A percentile compares a stretch with the other conserved stretches of the same genome.
Evolutionary conservation across 2,888 invertebrate species (phyloP).

Genomic region (Acanthacorydalis orientalis): DNA sequence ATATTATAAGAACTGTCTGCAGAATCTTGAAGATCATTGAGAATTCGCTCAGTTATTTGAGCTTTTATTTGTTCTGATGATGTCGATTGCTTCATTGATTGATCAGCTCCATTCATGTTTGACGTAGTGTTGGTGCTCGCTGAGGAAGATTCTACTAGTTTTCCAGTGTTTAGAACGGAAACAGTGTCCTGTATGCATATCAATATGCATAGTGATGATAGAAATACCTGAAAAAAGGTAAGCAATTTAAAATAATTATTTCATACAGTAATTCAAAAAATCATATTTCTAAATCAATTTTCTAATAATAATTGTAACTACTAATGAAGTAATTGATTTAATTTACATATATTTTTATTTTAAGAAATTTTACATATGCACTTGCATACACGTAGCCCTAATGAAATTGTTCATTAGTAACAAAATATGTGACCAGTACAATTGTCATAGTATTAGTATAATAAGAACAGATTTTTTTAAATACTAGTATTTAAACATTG

Average conservation of each 20-base stretch:
- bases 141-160: constrained; percentile 10
- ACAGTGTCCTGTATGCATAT: constrained; percentile 19
- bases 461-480: too few relatives aligned
- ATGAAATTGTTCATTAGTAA: too few relatives aligned
- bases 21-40: constrained; percentile 10
- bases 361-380: too few relatives aligned
- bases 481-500: too few relatives aligned
- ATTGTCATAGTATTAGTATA: too few relatives aligned
- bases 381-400: too few relatives aligned
- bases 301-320: too few relatives aligned
- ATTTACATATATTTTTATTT: too few relatives aligned
- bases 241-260: background rate
- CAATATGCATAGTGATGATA: constrained; percentile 17
- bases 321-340: too few relatives aligned
- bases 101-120: constrained; percentile 6
- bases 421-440: too few relatives aligned
- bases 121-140: constrained; percentile 10
- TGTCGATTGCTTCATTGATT: constrained; percentile 17
- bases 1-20: constrained; percentile 18
- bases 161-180: constrained; percentile 23
- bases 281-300: too few relatives aligned
- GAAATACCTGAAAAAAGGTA: constrained; percentile 13
- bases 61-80: constrained; percentile 19
- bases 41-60: constrained; percentile 18
- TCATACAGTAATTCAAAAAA: too few relatives aligned